phyloP scores from a whole-genome alignment of 2,113 vertebrate genomes.

The Coregonus clupeaformis region DNA sequence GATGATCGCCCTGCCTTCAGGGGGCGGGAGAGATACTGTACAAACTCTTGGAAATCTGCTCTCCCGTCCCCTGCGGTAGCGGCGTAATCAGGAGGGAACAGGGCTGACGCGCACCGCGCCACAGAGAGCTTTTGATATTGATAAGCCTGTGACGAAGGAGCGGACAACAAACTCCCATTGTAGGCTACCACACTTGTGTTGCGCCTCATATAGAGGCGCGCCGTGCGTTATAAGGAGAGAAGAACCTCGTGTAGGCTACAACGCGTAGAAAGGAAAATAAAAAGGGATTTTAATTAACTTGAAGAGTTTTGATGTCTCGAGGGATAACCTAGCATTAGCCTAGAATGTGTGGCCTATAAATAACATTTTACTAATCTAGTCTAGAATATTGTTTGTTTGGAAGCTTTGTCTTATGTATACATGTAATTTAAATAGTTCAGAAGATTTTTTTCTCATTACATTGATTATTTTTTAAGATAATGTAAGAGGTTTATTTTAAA shows the following conservation, averaged over 20 bases:
- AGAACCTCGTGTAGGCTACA: no score
- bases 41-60: slow-evolving; percentile 51
- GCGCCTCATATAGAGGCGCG: slow-evolving; percentile 11
- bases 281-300: slow-evolving; percentile 20
- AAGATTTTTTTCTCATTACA: no score
- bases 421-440: no score
- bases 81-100: slow-evolving; percentile 71
- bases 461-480: no score
- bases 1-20: slow-evolving; percentile 58
- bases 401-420: no score
- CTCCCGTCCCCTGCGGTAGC: slow-evolving; percentile 28
- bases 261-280: slow-evolving; percentile 2
- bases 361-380: no score
- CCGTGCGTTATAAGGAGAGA: slow-evolving; percentile 37
- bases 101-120: slow-evolving; percentile 58
- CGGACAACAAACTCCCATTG: slow-evolving; percentile 32
- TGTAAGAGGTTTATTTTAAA: no score
- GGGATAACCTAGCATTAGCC: no score
- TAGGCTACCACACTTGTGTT: slow-evolving; percentile 3
- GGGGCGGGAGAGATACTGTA: slow-evolving; percentile 70
- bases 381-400: no score
- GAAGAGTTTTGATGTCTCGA: no score
- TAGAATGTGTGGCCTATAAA: no score
- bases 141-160: slow-evolving; percentile 57
- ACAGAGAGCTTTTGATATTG: slow-evolving; percentile 49